Conservation (phyloP, 2,888 invertebrate genomes). For the Eupithecia subumbrata region DNA sequence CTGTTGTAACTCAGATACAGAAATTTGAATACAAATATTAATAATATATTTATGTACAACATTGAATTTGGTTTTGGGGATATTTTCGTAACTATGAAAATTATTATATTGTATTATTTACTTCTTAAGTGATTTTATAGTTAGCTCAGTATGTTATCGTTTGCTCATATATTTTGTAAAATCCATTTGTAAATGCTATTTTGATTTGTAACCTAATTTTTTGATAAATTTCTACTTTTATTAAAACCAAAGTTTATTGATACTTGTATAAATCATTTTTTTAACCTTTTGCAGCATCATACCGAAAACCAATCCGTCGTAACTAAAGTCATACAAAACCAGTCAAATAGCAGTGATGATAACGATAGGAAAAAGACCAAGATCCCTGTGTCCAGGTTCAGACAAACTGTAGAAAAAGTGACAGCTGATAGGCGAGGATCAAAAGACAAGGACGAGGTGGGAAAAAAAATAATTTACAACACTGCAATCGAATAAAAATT, state of each 20-base stretch:
- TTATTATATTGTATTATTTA: too few species aligned
- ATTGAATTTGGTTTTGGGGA: not conserved
- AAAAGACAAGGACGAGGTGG: conserved; percentile 44
- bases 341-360: conserved; percentile 40
- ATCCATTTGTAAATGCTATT: not conserved
- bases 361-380: conserved; percentile 58
- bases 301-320: not conserved
- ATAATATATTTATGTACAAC: conserved; percentile 13
- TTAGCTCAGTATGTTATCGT: too few species aligned
- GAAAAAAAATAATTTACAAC: not conserved
- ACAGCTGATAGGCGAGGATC: conserved; percentile 49
- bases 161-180: too few species aligned
- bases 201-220: not conserved
- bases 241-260: not conserved
- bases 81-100: too few species aligned
- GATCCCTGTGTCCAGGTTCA: conserved; percentile 65
- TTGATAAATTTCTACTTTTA: not conserved
- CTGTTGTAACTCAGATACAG: conserved; percentile 65
- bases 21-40: conserved; percentile 69
- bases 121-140: too few species aligned
- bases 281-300: not conserved
- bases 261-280: not conserved
- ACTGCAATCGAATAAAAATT: not conserved
- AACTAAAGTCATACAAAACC: not conserved
- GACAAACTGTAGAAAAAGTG: conserved; percentile 59